Evolutionary conservation across 2,113 vertebrate genomes (phyloP), one percentile per base, ranked within the genome.

Genomic region (Heliornis fulica): DNA sequence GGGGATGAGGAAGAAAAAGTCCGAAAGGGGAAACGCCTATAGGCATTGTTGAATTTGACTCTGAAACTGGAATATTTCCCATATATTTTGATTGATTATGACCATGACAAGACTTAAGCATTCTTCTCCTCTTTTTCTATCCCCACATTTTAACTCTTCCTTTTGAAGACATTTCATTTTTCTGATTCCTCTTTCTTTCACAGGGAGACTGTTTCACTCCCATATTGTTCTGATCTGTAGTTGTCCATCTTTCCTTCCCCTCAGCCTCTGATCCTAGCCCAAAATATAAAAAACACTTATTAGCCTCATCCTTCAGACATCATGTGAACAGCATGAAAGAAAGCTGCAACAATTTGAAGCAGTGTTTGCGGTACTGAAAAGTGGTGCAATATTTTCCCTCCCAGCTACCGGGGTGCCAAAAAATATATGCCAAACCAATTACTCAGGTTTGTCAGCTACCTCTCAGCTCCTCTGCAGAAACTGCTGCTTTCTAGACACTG

Each of bases 201-300:
- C 32, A 59, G 31, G 34, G 11, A 81, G 7, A 54, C 21, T 75
- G 13, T 72, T 83, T 90, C 41, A 13, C 87, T 76, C 64, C 38
- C 83, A 77, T 81, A 77, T 90, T 96, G 46, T 94, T 92, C 69
- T 68, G 48, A 92, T 92, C 48, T 76, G 28, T 40, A 81, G 32
- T 60, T 77, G 68, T 66, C 54, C 4, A 0, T 48, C 59, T 68
- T 92, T 90, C 4, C 7, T 81, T 87, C 32, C 38, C 6, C 31
- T 87, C n/a, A 40, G 53, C 32, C 68, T 94, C 69, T 90, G 74
- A 92, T 84, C 48, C 11, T 76, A 48, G 72, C 28, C 43, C 72
- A 38, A 70, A 89, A 56, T n/a, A 51, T 83, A 56, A 74, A 26
- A 66, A 86, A n/a, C 53, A 54, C 34, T 36, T 75, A 79, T 8